Percentiles rank a stretch among this genome's conserved stretches.
Conservation (phyloP, 2,888 invertebrate genomes). For the Caradrina clavipalpis region DNA sequence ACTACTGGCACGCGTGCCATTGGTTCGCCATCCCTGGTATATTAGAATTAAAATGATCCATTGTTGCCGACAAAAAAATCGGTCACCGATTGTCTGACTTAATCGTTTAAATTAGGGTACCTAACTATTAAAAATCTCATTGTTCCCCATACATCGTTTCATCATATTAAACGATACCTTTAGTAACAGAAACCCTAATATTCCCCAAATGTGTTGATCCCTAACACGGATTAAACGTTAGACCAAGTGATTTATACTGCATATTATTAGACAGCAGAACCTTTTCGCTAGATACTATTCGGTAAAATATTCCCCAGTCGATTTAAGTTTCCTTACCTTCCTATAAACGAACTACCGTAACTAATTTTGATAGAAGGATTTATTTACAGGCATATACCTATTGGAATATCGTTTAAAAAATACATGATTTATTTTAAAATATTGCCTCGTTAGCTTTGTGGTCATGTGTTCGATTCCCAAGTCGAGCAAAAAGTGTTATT, state of each 20-base stretch:
- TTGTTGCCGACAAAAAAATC: too few species aligned
- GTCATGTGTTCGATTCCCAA: too few species aligned
- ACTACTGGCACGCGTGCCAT: too few species aligned
- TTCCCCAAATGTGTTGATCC: slow-evolving; percentile 36
- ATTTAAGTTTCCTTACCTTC: neutral
- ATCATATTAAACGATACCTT: slow-evolving; percentile 22
- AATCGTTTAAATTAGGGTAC: neutral
- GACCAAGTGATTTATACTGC: slow-evolving; percentile 24
- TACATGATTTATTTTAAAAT: too few species aligned
- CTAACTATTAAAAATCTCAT: neutral
- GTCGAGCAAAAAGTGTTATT: too few species aligned
- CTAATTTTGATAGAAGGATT: slow-evolving; percentile 27
- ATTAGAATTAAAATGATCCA: too few species aligned
- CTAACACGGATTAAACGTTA: slow-evolving; percentile 35
- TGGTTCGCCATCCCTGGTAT: too few species aligned
- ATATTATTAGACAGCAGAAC: slow-evolving; percentile 28
- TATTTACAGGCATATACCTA: slow-evolving; percentile 7
- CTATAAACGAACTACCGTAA: slow-evolving; percentile 11
- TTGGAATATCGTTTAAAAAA: neutral
- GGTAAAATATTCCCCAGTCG: slow-evolving; percentile 22
- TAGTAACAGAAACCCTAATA: slow-evolving; percentile 9
- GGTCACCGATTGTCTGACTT: too few species aligned
- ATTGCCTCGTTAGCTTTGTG: too few species aligned
- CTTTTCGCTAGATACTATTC: slow-evolving; percentile 23
- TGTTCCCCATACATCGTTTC: neutral